These are phyloP conservation scores for Fringilla coelebs DNA, from an alignment of 2,797 vertebrate genomes.

Conservation along the genomic window DNA sequence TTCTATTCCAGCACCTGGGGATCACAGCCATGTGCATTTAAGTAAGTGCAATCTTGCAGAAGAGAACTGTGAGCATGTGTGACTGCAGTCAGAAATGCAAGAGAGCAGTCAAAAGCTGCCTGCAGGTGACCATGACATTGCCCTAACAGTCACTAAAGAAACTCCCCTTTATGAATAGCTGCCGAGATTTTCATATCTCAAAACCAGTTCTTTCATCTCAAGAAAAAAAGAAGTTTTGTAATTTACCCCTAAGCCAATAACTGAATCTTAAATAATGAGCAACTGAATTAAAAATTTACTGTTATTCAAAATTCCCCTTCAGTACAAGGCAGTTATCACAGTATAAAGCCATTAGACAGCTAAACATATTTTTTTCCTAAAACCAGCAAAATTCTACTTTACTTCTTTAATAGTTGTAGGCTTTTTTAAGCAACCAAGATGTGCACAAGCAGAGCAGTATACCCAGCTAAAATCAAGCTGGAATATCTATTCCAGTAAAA, in stretches of 20 bases:
- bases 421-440: background rate
- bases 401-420: background rate
- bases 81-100: background rate
- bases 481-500: background rate
- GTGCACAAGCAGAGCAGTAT: background rate
- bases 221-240: background rate
- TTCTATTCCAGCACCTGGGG: background rate
- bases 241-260: background rate
- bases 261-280: background rate
- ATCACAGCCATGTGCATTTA: background rate
- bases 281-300: slow-evolving; percentile 7
- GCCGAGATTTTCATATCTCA: background rate
- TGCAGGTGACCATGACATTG: background rate
- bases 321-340: background rate
- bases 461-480: background rate
- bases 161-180: background rate
- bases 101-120: background rate
- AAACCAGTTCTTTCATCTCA: background rate
- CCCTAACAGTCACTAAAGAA: background rate
- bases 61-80: background rate
- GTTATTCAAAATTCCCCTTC: background rate
- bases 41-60: background rate
- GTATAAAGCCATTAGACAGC: background rate
- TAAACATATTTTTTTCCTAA: background rate
- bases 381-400: background rate